Conservation (phyloP, 92 coral and sea anemone species). For the Zoanthus sansibaricus region DNA sequence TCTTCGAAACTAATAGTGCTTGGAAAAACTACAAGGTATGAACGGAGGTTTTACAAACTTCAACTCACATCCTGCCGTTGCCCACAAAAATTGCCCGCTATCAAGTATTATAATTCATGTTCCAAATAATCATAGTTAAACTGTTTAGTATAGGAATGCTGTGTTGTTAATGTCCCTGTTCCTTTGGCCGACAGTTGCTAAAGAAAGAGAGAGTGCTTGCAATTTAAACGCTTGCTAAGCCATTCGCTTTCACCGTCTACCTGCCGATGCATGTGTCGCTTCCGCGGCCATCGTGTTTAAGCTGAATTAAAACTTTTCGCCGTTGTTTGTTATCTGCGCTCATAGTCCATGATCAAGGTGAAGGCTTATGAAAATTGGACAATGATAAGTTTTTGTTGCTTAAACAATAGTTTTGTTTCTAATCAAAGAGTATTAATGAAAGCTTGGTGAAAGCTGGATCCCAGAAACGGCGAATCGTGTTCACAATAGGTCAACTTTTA, state of each 20-base stretch:
- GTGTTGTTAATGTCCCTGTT: background rate
- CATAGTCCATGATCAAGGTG: background rate
- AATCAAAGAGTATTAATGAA: background rate
- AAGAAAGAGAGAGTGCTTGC: background rate
- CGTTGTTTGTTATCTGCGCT: background rate
- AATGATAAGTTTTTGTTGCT: constrained; percentile 8
- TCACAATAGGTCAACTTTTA: constrained; percentile 13
- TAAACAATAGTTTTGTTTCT: background rate
- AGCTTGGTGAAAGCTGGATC: constrained; percentile 12
- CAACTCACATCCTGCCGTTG: background rate
- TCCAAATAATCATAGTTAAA: background rate
- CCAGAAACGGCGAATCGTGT: constrained; percentile 22
- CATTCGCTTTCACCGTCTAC: constrained; percentile 22
- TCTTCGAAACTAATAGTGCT: constrained; percentile 6
- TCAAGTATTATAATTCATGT: background rate
- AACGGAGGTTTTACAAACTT: background rate
- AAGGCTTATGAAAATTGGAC: background rate
- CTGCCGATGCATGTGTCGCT: constrained; percentile 39
- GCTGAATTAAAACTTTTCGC: constrained; percentile 17
- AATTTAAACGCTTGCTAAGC: background rate
- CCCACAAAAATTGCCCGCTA: constrained; percentile 9
- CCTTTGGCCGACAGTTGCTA: background rate
- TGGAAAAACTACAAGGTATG: constrained; percentile 39
- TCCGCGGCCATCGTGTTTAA: background rate
- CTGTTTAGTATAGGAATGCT: background rate